Conservation (phyloP, 2,888 invertebrate genomes). For the Mellilla xanthometata region DNA sequence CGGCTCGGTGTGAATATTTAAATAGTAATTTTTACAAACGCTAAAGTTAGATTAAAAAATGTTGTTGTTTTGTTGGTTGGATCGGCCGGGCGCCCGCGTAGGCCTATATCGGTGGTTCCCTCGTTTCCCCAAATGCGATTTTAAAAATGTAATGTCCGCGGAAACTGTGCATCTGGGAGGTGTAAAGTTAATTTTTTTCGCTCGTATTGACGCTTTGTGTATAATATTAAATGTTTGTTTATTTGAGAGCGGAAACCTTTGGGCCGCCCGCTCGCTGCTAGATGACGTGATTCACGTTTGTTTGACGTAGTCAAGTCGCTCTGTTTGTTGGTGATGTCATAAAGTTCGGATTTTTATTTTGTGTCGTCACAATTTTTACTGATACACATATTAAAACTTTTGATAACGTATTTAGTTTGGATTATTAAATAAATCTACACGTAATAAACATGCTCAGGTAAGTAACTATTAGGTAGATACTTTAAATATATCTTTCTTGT, state of each 20-base stretch:
- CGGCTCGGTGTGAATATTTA: slow-evolving; percentile 76
- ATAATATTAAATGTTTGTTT: slow-evolving; percentile 74
- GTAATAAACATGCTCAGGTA: too few relatives aligned
- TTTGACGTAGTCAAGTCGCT: slow-evolving; percentile 57
- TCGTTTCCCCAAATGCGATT: slow-evolving; percentile 62
- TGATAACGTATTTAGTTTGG: too few relatives aligned
- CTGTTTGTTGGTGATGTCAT: slow-evolving; percentile 38
- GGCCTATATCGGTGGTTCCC: slow-evolving; percentile 69
- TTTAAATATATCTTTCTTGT: too few relatives aligned
- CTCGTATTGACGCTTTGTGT: slow-evolving; percentile 66
- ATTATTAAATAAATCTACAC: too few relatives aligned
- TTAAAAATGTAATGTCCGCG: slow-evolving; percentile 76
- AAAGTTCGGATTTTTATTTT: slow-evolving; percentile 1
- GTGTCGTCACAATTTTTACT: background rate
- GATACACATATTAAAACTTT: too few relatives aligned
- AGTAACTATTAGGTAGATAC: too few relatives aligned
- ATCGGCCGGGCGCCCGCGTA: slow-evolving; percentile 57
- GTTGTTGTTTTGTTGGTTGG: slow-evolving; percentile 70
- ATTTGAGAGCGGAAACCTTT: slow-evolving; percentile 59
- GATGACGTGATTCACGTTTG: slow-evolving; percentile 49
- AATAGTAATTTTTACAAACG: slow-evolving; percentile 83
- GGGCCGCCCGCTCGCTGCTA: slow-evolving; percentile 31
- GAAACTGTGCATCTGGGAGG: slow-evolving; percentile 67
- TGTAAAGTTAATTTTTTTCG: slow-evolving; percentile 69
- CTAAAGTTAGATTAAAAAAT: slow-evolving; percentile 82